A percentile compares a stretch with the other conserved stretches of the same genome.
These are phyloP conservation scores for Tyrannus savana DNA, from an alignment of 2,113 vertebrate genomes.

Conservation along the genomic window DNA sequence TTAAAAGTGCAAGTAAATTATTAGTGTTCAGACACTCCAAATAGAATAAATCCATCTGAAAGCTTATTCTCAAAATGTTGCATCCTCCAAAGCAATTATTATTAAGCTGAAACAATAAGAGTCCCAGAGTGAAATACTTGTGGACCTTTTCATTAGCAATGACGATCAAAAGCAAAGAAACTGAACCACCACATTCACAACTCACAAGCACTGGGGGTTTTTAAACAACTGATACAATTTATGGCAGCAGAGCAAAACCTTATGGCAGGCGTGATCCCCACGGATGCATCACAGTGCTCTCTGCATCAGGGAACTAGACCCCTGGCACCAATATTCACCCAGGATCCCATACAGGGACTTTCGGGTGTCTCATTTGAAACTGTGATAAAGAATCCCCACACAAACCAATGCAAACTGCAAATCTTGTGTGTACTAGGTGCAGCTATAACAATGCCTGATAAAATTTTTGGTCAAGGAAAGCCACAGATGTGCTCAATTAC, in stretches of 20 bases:
- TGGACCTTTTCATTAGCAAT: background rate
- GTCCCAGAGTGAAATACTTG: background rate
- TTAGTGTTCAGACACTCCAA: background rate
- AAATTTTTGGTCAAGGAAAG: background rate
- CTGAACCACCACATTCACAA: background rate
- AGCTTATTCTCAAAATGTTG: background rate
- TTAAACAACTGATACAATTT: background rate
- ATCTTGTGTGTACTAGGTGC: background rate
- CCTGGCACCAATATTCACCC: background rate
- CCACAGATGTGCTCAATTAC: background rate
- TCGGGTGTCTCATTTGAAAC: background rate
- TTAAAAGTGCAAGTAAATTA: background rate
- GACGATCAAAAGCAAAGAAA: constrained; percentile 11
- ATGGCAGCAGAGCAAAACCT: constrained; percentile 2
- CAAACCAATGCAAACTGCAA: background rate
- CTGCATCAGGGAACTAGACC: background rate
- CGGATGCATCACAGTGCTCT: background rate
- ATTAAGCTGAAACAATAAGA: constrained; percentile 21
- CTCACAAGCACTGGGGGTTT: background rate
- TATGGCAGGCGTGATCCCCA: background rate
- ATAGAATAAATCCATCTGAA: background rate
- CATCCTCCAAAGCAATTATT: background rate
- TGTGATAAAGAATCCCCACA: background rate
- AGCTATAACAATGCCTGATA: background rate
- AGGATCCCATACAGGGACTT: background rate